phyloP scores from a whole-genome alignment of 2,797 vertebrate genomes.

The Artibeus lituratus region DNA sequence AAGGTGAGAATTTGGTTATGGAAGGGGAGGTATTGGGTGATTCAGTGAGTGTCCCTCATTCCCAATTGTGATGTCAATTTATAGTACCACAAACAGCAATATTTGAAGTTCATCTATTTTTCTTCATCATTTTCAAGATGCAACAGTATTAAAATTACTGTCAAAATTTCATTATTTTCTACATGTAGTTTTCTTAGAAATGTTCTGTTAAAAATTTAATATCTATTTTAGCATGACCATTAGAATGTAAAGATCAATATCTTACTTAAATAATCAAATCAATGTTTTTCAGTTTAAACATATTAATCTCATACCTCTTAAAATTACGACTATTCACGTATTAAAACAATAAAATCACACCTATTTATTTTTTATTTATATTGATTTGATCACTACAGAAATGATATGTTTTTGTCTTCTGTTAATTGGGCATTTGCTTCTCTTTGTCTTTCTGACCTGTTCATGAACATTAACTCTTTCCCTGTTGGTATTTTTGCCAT shows the following conservation, averaged over 20 bases:
- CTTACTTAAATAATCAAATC: background rate
- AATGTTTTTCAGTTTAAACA: constrained; percentile 3
- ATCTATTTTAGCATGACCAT: background rate
- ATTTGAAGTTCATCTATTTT: background rate
- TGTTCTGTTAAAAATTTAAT: background rate
- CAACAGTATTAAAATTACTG: background rate
- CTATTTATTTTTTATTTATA: background rate
- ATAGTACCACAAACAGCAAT: background rate
- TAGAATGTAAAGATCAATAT: background rate
- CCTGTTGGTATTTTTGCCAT: background rate
- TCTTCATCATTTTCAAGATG: background rate
- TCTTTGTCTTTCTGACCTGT: background rate
- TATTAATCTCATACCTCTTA: background rate
- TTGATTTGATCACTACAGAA: background rate
- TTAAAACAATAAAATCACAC: background rate
- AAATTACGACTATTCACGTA: background rate
- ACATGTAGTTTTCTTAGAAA: background rate
- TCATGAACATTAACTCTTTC: background rate
- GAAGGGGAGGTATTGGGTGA: background rate
- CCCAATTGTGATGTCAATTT: background rate
- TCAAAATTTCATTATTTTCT: background rate
- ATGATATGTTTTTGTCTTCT: background rate
- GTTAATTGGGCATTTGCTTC: background rate
- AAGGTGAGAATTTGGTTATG: background rate
- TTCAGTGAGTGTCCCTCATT: background rate